Base-by-base conservation (phyloP, 2,113 vertebrate genomes). In the Neolamprologus falcicula region DNA sequence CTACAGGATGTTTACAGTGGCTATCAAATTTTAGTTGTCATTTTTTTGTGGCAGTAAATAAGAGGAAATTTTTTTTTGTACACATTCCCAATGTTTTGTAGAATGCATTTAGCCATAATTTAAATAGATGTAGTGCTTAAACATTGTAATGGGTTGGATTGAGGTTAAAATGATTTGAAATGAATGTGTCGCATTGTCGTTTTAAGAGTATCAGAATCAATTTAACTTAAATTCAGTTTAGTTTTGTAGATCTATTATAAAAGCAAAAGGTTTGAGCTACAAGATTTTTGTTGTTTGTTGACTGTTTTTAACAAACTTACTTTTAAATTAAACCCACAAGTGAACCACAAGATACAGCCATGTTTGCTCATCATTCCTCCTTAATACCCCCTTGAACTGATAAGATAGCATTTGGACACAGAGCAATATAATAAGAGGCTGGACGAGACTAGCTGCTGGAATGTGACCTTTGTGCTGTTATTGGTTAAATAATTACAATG, bases 401-500 rank as follows among this genome's bases (percentile, higher is more conserved):
- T 17, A 79, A 86, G 83, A 94, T 87, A 78, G 45, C 33, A 57
- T 24, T 54, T 40, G 66, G 86, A 78, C 26, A n/a, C 42, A n/a
- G 45, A 11, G 31, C 82, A 66, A 71, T 45, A 73, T 55, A 88
- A 88, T 35, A 54, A 66, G 88, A 89, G 54, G 90, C 71, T 83
- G 66, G 90, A 63, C 78, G 21, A 83, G 83, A 83, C 83, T 26
- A 80, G 79, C 87, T 88, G 55, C 73, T 88, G 90, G 88, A 88
- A 94, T 95, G 92, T 89, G 93, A 95, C 93, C 93, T 93, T 83
- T 92, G 68, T 4, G 17, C 24, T 53, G 37, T 54, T 82, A 89
- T 87, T 83, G 66, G 83, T 33, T 86, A 59, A 92, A 91, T 92
- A 90, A 91, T 93, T 89, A 88, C 83, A 76, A 80, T 82, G 83